Base-by-base conservation (phyloP, 2,113 vertebrate species). In the Sardina pilchardus region DNA sequence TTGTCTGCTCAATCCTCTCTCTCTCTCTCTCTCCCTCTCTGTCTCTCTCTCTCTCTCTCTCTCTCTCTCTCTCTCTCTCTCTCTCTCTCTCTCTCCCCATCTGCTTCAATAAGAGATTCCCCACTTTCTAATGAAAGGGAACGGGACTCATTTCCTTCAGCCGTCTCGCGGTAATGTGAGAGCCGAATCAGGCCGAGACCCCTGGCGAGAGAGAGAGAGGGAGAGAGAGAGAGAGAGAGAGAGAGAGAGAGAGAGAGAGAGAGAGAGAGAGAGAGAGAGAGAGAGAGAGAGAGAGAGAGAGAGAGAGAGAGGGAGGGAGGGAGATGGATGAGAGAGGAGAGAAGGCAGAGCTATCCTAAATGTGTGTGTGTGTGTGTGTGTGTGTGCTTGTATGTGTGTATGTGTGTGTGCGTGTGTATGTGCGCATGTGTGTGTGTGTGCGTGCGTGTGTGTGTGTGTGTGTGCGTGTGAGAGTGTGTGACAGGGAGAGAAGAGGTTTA, bases 161-260 rank as follows among this genome's bases (percentile, higher is more conserved):
- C 91, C 86, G 93, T 92, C 89, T 88, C 83, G 85, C 82, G 50
- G 87, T 90, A 90, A 94, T 93, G 89, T 91, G 90, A 91, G 90
- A 90, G 90, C 88, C 87, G 85, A 85, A 85, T 81, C 84, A 26
- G 4, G 82, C 82, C 83, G 43, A 86, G 81, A 90, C 42, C 91
- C 87, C 36, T 2, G 80, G 86, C 88, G 86, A 85, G 47, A 85
- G 36, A 87, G 86, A 88, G 53, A 6, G 53, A 24, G 53, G 6
- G 19, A 24, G 19, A 24, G 53, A 24, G 53, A 56, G 19, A 24
- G 19, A 24, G 53, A 59, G 53, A 59, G 21, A 16, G 48, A 16
- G 48, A 17, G 48, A 50, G 48, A 50, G 1, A 50, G 12, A 50
- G 48, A 50, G 48, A 14, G 6, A 45, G 10, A 9, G 44, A 45